Conservation (phyloP, 2,113 vertebrate genomes). For the Pachypanchax playfairii region DNA sequence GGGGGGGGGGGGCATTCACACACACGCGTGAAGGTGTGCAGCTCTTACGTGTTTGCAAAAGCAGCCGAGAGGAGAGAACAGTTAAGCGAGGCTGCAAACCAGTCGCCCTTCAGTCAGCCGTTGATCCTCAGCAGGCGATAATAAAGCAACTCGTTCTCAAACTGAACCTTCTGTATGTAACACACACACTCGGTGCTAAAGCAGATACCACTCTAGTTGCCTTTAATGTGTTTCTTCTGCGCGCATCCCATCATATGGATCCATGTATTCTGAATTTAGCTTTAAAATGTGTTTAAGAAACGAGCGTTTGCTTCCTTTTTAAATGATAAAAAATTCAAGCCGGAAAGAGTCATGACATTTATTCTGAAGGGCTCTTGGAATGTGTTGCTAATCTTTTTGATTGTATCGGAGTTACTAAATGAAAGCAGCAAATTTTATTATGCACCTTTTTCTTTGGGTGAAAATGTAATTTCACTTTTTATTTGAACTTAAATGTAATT, state of each 20-base stretch:
- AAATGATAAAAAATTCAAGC: too few relatives aligned
- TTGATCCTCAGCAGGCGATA: conserved; percentile 48
- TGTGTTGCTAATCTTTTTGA: too few relatives aligned
- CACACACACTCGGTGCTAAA: conserved; percentile 29
- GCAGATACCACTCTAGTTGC: conserved; percentile 40
- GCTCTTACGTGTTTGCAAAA: conserved; percentile 58
- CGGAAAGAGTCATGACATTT: too few relatives aligned
- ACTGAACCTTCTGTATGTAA: conserved; percentile 4
- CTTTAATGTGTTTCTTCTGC: conserved; percentile 40
- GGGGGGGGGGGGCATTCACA: conserved; percentile 27
- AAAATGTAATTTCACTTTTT: too few relatives aligned
- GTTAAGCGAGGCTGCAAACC: conserved; percentile 51
- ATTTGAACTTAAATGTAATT: too few relatives aligned
- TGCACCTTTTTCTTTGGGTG: too few relatives aligned
- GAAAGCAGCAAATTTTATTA: too few relatives aligned
- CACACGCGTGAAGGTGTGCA: conserved; percentile 57
- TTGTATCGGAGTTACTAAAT: too few relatives aligned
- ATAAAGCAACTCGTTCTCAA: conserved; percentile 24
- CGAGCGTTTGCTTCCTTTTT: too few relatives aligned
- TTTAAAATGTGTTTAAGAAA: too few relatives aligned
- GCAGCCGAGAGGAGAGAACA: conserved; percentile 48
- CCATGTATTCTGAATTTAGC: background rate
- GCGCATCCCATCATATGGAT: too few relatives aligned
- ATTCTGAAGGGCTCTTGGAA: too few relatives aligned
- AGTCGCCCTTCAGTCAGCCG: conserved; percentile 58